Evolutionary conservation across 2,888 invertebrate genomes (phyloP).

Genomic region (Philereme vetulata): DNA sequence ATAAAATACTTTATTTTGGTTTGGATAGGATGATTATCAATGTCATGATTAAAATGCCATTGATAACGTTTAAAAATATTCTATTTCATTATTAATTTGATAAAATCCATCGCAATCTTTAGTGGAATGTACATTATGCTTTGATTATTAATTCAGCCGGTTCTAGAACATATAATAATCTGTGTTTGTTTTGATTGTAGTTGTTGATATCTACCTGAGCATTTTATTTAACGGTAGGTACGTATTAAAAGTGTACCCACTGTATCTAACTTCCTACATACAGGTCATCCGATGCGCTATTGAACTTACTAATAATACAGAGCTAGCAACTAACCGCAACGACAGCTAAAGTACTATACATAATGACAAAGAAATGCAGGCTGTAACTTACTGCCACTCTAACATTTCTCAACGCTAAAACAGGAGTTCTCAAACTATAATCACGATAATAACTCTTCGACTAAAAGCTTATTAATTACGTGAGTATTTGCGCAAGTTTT

Average conservation of each 20-base stretch:
- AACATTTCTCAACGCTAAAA: conserved; percentile 15
- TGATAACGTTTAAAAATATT: background rate
- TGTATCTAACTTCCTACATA: too few relatives aligned
- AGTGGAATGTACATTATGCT: background rate
- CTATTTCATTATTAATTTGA: background rate
- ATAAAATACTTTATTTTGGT: too few relatives aligned
- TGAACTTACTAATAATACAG: conserved; percentile 50
- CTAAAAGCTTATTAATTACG: conserved; percentile 30
- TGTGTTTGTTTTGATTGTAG: background rate
- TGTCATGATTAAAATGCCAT: background rate
- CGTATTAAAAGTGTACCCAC: background rate
- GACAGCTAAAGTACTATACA: conserved; percentile 15
- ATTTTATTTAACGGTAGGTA: background rate
- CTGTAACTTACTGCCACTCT: conserved; percentile 2
- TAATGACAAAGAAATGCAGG: conserved; percentile 1
- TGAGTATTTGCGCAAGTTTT: conserved; percentile 33
- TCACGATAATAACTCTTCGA: conserved; percentile 13
- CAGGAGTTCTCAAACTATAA: conserved; percentile 17
- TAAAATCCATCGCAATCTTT: background rate
- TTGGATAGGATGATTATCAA: too few relatives aligned
- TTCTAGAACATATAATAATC: background rate
- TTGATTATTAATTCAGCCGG: background rate
- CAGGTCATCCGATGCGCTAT: conserved; percentile 41
- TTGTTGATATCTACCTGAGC: background rate
- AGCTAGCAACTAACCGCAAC: conserved; percentile 39